Conservation (phyloP, 2,797 vertebrate genomes). For the Anomalospiza imberbis region DNA sequence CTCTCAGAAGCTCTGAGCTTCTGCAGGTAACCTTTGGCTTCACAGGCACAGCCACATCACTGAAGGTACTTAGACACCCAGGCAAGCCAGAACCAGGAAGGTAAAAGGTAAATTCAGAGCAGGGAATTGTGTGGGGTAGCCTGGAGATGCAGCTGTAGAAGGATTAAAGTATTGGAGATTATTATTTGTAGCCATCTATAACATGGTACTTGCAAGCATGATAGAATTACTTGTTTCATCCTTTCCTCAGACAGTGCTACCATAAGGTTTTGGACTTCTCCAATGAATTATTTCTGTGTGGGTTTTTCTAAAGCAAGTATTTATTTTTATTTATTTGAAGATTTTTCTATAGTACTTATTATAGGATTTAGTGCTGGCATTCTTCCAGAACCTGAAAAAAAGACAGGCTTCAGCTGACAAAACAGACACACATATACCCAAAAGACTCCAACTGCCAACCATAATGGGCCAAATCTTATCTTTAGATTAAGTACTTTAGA, state of each 20-base stretch:
- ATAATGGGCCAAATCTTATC: neutral
- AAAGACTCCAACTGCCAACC: neutral
- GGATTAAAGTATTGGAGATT: neutral
- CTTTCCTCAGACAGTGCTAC: neutral
- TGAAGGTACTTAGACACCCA: neutral
- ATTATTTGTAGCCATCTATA: neutral
- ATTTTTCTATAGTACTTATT: constrained; percentile 22
- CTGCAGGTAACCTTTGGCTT: neutral
- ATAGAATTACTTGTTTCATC: neutral
- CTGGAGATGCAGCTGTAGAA: neutral
- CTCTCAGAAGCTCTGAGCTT: neutral
- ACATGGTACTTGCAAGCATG: neutral
- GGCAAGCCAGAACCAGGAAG: neutral
- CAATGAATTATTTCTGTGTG: neutral
- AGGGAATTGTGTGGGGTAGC: neutral
- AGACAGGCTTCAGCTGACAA: neutral
- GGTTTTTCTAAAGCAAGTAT: neutral
- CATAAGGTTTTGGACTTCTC: neutral
- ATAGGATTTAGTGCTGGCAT: neutral
- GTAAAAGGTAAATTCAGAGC: neutral
- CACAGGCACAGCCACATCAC: neutral
- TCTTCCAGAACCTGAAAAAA: neutral
- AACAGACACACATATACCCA: neutral
- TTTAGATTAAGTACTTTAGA: neutral
- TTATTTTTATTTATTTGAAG: constrained; percentile 67